phyloP scores from a whole-genome alignment of 2,797 vertebrate genomes.

The Galagoides demidoff region DNA sequence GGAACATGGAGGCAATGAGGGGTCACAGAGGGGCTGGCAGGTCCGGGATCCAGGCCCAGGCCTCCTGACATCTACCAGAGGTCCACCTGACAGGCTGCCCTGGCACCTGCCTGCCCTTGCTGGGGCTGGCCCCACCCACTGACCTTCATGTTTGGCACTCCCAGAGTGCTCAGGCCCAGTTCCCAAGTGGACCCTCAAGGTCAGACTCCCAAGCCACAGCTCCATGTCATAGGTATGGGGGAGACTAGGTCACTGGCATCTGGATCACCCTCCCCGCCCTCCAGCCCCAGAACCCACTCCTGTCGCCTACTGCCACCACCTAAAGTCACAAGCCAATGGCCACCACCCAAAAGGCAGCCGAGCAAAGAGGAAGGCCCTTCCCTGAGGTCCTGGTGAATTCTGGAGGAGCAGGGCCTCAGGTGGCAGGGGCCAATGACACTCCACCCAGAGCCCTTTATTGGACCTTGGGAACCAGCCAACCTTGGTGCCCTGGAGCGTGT shows the following conservation, averaged over 20 bases:
- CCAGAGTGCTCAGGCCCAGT: background rate
- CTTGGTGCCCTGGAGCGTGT: rapidly evolving
- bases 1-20: background rate
- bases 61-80: background rate
- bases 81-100: background rate
- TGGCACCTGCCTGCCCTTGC: rapidly evolving
- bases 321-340: background rate
- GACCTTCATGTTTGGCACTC: background rate
- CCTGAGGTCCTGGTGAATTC: background rate
- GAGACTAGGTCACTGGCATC: background rate
- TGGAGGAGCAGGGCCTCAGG: background rate
- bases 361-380: background rate
- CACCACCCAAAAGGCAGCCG: background rate
- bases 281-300: background rate
- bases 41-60: background rate
- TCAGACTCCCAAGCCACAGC: rapidly evolving
- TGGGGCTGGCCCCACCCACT: rapidly evolving
- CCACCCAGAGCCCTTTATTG: background rate
- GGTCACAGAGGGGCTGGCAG: background rate
- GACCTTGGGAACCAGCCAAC: background rate
- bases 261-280: background rate
- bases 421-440: background rate
- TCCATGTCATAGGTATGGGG: background rate
- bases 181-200: background rate
- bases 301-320: background rate